Evolutionary conservation across 1,140 invertebrate genomes (phyloP), one percentile per base, ranked within the genome.

Genomic region (Temnothorax nylanderi): DNA sequence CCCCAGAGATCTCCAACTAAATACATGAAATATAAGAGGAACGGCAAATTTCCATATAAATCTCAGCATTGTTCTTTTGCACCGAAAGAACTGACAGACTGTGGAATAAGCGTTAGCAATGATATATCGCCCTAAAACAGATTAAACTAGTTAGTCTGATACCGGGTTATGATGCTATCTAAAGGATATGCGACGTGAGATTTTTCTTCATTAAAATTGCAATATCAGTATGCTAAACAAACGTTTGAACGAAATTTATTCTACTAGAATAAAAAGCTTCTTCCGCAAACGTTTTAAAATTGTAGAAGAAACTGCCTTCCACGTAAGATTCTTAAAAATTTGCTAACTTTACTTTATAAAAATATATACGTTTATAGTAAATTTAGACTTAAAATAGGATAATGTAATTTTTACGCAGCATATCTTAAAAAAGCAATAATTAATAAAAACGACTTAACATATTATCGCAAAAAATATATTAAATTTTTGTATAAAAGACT

Each of bases 1-100:
- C 75, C 67, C 87, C 56, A 71, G 88, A 85, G 80, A 91, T 91
- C 87, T 89, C 80, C 80, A 80, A 90, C 89, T 90, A 89, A 92
- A 92, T 92, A 91, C 88, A 92, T 86, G 82, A 86, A 89, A 84
- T 92, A 90, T 90, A 92, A 88, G 86, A 89, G 87, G 65, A 69
- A 47, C 86, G 77, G 88, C 85, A 89, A 89, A 92, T 92, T 91
- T 92, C 89, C 88, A 92, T 92, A 91, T 90, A 91, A 92, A 92
- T 92, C 88, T 86, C 88, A 78, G 87, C 51, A 90, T 90, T 90
- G 90, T 91, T 90, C 65, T 87, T 84, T 69, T 71, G 26, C 34
- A 34, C 49, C n/a, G 67, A 34, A 82, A 81, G 77, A 87, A 87
- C 65, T 71, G 78, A 67, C 85, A 82, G 77, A 86, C 85, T 81